Evolutionary conservation across 1,140 invertebrate genomes (phyloP), one percentile per base, ranked within the genome.

Genomic region (Branchinecta lindahli): DNA sequence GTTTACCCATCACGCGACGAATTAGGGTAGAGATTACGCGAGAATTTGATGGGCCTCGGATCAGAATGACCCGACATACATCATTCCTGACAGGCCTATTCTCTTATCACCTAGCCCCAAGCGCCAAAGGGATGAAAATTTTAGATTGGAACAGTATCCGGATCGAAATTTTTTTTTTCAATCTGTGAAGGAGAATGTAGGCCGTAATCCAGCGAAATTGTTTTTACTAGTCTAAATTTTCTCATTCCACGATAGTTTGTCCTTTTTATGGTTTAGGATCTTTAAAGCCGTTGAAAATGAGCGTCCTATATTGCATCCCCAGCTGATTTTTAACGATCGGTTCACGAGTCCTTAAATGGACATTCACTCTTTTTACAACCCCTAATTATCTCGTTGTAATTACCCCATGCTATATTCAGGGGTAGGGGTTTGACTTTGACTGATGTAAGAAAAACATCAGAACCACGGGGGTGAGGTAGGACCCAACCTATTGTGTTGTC

Each of bases 61-160:
- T 68, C 44, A 68, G 46, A 68, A 68, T 68, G 67, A 68, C 67
- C 46, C 67, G 67, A 68, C 67, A 68, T 68, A 45, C 67, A 68
- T 68, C 67, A 68, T 68, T 45, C 67, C 46, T 68, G 67, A 68
- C 67, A 68, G 67, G 44, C 67, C 44, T 45, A 44, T 68, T 68
- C 67, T 68, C 67, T 68, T 68, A 68, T 68, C 67, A 44, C 18
- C 44, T 18, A 68, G 67, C 67, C 18, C 46, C 67, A 44, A 44
- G 44, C 44, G 10, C 67, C 33, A 44, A 3, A 45, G 67, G 10
- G 44, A 45, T 68, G 46, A 45, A 68, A 44, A 33, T 68, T 1
- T 68, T 45, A 45, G 9, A 68, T 44, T 44, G 44, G 7, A 44
- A 44, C 67, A 18, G 46, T 44, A 44, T 68, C 18, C 18, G 46